These are phyloP conservation scores for Ascidia mentula DNA, from an alignment of 23 tunicate species.

Conservation along the genomic window DNA sequence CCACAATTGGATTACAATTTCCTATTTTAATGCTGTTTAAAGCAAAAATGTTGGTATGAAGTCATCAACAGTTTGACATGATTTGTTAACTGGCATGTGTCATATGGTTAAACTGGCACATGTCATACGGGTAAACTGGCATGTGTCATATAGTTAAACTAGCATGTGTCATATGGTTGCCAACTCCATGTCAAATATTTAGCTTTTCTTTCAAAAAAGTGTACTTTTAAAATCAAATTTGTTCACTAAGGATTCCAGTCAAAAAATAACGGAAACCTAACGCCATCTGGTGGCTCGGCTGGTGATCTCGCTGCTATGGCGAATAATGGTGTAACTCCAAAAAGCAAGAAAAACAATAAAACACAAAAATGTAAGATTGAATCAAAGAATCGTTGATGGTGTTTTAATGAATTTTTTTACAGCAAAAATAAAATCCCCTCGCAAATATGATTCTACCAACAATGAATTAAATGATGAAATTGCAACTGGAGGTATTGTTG, in stretches of 20 bases:
- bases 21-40: no score
- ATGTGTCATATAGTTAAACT: no score
- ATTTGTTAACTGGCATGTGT: no score
- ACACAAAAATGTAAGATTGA: background rate
- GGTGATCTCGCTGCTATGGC: slow-evolving; percentile 28
- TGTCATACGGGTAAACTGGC: no score
- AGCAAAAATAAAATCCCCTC: background rate
- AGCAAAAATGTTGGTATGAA: no score
- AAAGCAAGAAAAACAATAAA: background rate
- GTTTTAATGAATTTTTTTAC: background rate
- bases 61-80: no score
- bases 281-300: slow-evolving; percentile 48
- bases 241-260: background rate
- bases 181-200: no score
- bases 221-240: background rate
- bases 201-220: no score
- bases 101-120: no score
- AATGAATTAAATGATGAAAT: slow-evolving; percentile 18
- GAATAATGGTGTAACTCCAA: background rate
- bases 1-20: no score
- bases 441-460: background rate
- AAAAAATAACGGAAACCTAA: slow-evolving; percentile 15
- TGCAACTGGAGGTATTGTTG: slow-evolving; percentile 25
- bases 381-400: background rate
- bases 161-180: no score